These are phyloP conservation scores for Littorina saxatilis DNA, from an alignment of 1,140 invertebrate genomes.

Conservation along the genomic window DNA sequence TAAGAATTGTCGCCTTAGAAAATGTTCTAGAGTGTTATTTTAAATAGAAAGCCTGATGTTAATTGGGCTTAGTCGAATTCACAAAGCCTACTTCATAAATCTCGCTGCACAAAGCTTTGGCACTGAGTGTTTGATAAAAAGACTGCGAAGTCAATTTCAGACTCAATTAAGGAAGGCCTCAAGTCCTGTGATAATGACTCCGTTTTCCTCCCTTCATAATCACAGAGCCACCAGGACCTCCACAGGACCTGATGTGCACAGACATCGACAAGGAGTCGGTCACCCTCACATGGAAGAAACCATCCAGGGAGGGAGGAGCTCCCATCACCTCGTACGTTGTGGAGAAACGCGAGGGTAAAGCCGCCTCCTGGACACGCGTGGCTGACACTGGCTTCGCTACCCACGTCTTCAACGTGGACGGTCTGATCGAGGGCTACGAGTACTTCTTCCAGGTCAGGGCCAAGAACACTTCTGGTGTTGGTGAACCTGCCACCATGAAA, in stretches of 20 bases:
- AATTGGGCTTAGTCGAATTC: no score
- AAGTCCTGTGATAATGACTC: no score
- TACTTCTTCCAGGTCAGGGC: slow-evolving; percentile 98
- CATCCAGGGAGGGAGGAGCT: slow-evolving; percentile 71
- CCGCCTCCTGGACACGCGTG: slow-evolving; percentile 92
- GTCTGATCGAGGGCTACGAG: slow-evolving; percentile 93
- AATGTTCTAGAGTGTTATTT: no score
- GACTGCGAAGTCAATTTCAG: no score
- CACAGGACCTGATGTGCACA: slow-evolving; percentile 88
- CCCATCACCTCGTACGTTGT: slow-evolving; percentile 70
- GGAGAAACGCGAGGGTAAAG: slow-evolving; percentile 79
- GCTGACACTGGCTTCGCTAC: slow-evolving; percentile 59
- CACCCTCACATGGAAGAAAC: slow-evolving; percentile 71
- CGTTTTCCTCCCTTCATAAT: background rate
- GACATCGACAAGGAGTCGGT: slow-evolving; percentile 75
- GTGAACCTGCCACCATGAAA: slow-evolving; percentile 93
- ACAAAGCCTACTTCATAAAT: no score
- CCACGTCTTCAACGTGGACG: slow-evolving; percentile 88
- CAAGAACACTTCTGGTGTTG: slow-evolving; percentile 94
- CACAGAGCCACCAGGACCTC: slow-evolving; percentile 89
- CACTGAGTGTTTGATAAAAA: no score
- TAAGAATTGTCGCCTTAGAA: no score
- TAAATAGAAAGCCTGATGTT: no score
- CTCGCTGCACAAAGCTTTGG: no score
- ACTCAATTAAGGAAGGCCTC: no score